Conservation (phyloP, 2,113 vertebrate species). For the Notechis scutatus region DNA sequence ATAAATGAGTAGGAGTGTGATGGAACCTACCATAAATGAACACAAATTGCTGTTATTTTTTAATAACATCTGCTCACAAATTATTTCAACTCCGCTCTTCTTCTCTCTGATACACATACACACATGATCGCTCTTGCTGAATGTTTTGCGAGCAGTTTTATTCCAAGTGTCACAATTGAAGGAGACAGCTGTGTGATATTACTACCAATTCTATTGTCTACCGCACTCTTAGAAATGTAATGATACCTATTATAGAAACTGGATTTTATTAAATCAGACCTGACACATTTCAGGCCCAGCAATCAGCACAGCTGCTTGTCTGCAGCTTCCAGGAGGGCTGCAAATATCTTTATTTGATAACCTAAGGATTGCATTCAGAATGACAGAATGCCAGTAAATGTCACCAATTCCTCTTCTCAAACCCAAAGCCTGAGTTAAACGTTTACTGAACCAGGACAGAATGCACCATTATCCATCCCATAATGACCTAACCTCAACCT, state of each 20-base stretch:
- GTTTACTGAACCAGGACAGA: not conserved
- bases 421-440: not conserved
- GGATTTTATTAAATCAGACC: conserved; percentile 15
- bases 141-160: not conserved
- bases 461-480: not conserved
- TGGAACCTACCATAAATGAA: conserved; percentile 62
- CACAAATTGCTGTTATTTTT: conserved; percentile 59
- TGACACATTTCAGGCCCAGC: conserved; percentile 1
- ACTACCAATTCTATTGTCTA: not conserved
- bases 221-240: not conserved
- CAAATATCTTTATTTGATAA: not conserved
- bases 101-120: not conserved
- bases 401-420: no score
- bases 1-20: conserved; percentile 65
- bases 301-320: not conserved
- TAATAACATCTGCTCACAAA: conserved; percentile 62
- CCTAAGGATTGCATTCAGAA: not conserved
- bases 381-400: not conserved
- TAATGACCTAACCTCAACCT: not conserved
- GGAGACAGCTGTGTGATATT: conserved; percentile 10
- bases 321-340: rapidly evolving
- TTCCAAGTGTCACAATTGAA: not conserved
- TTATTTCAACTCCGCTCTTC: conserved; percentile 33
- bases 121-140: conserved; percentile 42
- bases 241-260: not conserved